Percentiles rank a stretch among this genome's conserved stretches.
These are phyloP conservation scores for Philaethria dido DNA, from an alignment of 2,888 invertebrate genomes.

Conservation along the genomic window DNA sequence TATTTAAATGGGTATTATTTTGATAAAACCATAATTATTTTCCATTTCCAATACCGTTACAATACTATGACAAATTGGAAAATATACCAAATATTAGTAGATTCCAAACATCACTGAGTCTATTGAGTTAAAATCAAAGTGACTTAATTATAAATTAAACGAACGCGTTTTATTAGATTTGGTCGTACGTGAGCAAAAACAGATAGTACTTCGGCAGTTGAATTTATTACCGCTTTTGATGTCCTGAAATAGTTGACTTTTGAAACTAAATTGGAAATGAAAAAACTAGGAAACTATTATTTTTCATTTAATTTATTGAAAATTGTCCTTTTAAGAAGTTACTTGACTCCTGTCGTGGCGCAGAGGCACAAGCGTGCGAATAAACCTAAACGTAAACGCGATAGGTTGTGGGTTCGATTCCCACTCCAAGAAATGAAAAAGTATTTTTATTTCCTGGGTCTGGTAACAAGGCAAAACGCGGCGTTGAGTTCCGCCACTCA, in stretches of 20 bases:
- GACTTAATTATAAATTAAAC: conserved; percentile 6
- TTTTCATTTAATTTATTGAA: background rate
- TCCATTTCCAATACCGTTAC: too few relatives aligned
- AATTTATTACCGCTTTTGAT: conserved; percentile 47
- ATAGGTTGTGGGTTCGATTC: too few relatives aligned
- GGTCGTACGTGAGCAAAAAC: conserved; percentile 41
- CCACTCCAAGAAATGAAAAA: too few relatives aligned
- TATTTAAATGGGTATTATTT: too few relatives aligned
- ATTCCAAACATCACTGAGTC: background rate
- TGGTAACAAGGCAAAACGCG: too few relatives aligned
- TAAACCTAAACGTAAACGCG: too few relatives aligned
- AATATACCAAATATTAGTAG: background rate
- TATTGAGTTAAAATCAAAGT: conserved; percentile 14
- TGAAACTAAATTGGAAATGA: conserved; percentile 5
- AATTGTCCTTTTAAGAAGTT: too few relatives aligned
- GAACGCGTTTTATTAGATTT: conserved; percentile 38
- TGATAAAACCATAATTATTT: too few relatives aligned
- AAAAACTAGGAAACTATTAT: background rate
- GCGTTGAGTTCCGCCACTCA: too few relatives aligned
- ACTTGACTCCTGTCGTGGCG: too few relatives aligned
- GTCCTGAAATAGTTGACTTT: conserved; percentile 39
- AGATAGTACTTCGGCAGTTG: conserved; percentile 36
- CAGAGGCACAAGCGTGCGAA: too few relatives aligned
- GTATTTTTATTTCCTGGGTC: too few relatives aligned
- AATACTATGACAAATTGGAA: background rate